Evolutionary conservation across 2,797 vertebrate genomes (phyloP), one percentile per base, ranked within the genome.

Genomic region (Lepidocolaptes lacrymiger): DNA sequence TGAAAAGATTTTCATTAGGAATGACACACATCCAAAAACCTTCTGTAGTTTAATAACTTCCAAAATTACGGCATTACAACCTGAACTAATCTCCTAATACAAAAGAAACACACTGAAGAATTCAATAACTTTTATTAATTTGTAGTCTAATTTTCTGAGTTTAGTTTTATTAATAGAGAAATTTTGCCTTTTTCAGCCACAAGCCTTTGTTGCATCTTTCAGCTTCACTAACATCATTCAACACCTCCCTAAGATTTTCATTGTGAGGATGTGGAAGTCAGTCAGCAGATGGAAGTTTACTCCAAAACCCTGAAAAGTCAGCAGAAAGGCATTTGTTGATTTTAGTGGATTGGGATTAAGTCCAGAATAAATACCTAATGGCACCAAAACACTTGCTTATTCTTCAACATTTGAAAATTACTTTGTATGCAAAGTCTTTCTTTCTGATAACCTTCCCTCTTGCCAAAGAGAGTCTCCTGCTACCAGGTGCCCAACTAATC

Each of bases 291-390:
- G 39, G 68, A 89, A 89, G 54, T 95, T 92, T 95, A 68, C 68
- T 85, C 68, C 64, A 80, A 61, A 91, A 55, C 37, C 49, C 41
- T 76, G 68, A 28, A 72, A 96, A 94, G 55, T 95, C 93, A 97
- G 36, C 80, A 93, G 95, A 93, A 96, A 86, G 85, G 83, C 80
- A 93, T 93, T 80, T 86, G 58, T 72, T 94, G 76, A 76, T 75
- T 95, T 95, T 78, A 93, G 52, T 81, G 69, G 76, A 22, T 81
- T 92, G 46, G 79, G 76, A 91, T 81, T 78, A 75, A 77, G n/a
- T 88, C 94, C 85, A 92, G 61, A 91, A 83, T 88, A 85, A 83
- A 66, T 92, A 82, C 49, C 72, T 89, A 67, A 49, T 63, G 74
- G 79, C 67, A 90, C 21, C 48, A 74, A 90, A 91, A 37, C 24